Base-by-base conservation (phyloP, 2,888 invertebrate genomes). In the Ernsta delagoae region DNA sequence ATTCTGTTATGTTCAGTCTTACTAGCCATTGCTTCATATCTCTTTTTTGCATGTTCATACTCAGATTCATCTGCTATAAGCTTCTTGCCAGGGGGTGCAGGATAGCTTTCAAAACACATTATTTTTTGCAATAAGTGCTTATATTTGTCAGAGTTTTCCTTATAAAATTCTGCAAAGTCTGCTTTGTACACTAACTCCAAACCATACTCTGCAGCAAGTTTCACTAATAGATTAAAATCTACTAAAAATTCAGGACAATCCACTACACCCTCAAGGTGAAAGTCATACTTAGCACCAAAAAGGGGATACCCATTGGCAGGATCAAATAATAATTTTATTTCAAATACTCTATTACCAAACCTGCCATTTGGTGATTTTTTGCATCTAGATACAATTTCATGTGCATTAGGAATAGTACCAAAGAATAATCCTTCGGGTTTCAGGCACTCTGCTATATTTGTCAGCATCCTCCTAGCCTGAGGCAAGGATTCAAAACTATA, bases 191-290 rank as follows among this genome's bases (percentile, higher is more conserved):
- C 93, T 74, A 97, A 87, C 79, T 96, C 95, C 50, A 97, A 87
- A 0, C 96, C 97, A 90, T 94, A 96, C 79, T 96, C 96, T 53
- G 94, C 92, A 9, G 96, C 97, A 65, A 97, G 85, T 80, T 96
- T 97, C 54, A 95, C 94, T 67, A 99, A 93, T 4, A 97, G 94
- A 16, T 98, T 97, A 87, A 99, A 98, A 89, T 99, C 96, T 12
- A 99, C 98, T 70, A 99, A 94, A 93, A 99, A 99, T 87, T 99
- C 99, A 1, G 99, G 99, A 86, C 99, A 99, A 86, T 99, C 96
- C 0, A 99, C 99, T 6, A 98, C 98, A 48, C 97, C 99, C 83
- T 99, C 98, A 75, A 99, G 93, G 81, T 97, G 96, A 86, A 99
- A 99, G 88, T 98, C 96, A 93, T 99, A 99, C 84, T 98, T 97